Base-by-base conservation (phyloP, 1,140 invertebrate species). In the Temnothorax nylanderi region DNA sequence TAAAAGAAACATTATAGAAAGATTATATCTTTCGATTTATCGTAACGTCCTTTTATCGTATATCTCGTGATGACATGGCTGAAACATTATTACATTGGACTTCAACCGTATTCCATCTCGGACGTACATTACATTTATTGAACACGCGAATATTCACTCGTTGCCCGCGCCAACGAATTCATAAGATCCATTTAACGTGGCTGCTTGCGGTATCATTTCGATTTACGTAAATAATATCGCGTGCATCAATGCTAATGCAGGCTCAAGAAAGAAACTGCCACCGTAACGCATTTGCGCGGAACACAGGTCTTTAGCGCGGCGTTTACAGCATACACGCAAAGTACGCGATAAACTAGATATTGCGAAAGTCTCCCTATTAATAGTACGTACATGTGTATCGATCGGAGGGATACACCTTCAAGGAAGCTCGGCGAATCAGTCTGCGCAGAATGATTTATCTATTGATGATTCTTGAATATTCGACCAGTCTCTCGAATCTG, bases 151-250 rank as follows among this genome's bases (percentile, higher is more conserved):
- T 51, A 26, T 58, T 41, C 41, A 47, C 34, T 67, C 21, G 47
- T 6, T 41, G 32, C 49, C 34, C 32, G 18, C 0, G 11, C 32
- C 32, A 16, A 37, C 34, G 2, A 26, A 80, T 56, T 47, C 34
- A 16, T 51, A 41, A 54, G 54, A 80, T 65, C 11, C n/a, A 80
- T 13, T 80, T 49, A 21, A 69, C 18, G n/a, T 47, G 47, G 21
- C 21, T 54, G 5, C 65, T 47, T 26, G 6, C 21, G 16, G 16
- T 71, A 72, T 58, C 37, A 47, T 34, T 37, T 58, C 80, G 26
- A 82, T 82, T 82, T 82, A 51, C 76, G n/a, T 56, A 72, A 56
- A 54, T 80, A 56, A 54, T 80, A 82, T 74, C 67, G 51, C 77
- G 47, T 80, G 62, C 26, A 41, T 37, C n/a, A n/a, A 81, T 34